phyloP scores from a whole-genome alignment of 2,797 vertebrate species.

The Parauchenoglanis ngamensis region DNA sequence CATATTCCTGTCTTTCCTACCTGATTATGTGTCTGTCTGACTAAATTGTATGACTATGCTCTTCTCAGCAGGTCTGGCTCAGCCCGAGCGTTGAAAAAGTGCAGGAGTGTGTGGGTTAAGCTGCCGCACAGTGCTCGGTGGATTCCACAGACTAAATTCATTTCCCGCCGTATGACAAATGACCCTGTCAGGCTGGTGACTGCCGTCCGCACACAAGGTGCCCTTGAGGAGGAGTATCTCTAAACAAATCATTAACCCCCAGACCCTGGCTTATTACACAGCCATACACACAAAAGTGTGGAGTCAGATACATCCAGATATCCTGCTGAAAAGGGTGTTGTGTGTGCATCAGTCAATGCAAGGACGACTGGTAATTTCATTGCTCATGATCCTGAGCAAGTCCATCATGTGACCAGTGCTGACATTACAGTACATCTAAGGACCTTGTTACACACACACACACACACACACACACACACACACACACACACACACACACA shows the following conservation, averaged over 20 bases:
- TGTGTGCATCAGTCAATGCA: neutral
- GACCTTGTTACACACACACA: neutral
- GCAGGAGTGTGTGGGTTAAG: conserved; percentile 37
- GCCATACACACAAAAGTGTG: neutral
- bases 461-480: neutral
- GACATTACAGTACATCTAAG: conserved; percentile 32
- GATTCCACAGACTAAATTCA: conserved; percentile 49
- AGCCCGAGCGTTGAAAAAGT: conserved; percentile 17
- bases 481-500: neutral
- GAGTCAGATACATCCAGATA: neutral
- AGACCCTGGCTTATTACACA: neutral
- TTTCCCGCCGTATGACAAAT: conserved; percentile 71
- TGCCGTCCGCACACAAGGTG: conserved; percentile 71
- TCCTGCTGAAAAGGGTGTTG: neutral
- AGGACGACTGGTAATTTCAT: conserved; percentile 19
- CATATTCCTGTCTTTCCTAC: neutral
- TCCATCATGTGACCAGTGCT: conserved; percentile 28
- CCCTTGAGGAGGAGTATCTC: conserved; percentile 61
- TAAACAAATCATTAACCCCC: conserved; percentile 51
- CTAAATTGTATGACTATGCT: conserved; percentile 1
- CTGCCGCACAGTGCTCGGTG: conserved; percentile 23
- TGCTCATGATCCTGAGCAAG: neutral
- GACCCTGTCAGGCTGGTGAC: conserved; percentile 71
- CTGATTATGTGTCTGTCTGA: neutral
- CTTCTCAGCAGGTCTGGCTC: conserved; percentile 13